Evolutionary conservation across 1,140 invertebrate genomes (phyloP).

Genomic region (Sycophila sp.): DNA sequence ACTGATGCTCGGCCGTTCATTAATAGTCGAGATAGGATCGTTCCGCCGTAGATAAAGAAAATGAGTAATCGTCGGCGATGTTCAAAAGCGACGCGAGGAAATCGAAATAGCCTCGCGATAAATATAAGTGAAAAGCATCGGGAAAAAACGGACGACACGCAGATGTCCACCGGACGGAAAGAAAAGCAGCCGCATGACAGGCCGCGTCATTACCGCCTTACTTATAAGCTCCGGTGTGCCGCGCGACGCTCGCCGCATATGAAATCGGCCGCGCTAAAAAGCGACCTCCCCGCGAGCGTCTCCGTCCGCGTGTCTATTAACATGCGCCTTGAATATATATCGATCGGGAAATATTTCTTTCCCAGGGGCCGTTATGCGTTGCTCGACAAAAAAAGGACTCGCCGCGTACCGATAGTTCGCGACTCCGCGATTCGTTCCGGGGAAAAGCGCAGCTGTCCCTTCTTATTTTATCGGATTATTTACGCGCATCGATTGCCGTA

Average conservation of each 20-base stretch:
- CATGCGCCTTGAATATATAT: slow-evolving; percentile 59
- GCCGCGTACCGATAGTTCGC: no score
- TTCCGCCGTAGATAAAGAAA: slow-evolving; percentile 6
- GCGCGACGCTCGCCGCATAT: slow-evolving; percentile 53
- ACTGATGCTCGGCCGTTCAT: no score
- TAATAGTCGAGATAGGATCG: no score
- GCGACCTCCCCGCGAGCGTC: slow-evolving; percentile 46
- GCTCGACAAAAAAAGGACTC: no score
- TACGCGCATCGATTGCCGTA: no score
- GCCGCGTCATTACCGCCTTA: slow-evolving; percentile 60
- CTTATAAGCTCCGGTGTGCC: slow-evolving; percentile 53
- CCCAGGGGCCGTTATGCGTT: no score
- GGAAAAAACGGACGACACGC: not conserved
- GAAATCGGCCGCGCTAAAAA: slow-evolving; percentile 53
- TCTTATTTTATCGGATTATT: slow-evolving; percentile 1
- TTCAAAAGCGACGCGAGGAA: not conserved
- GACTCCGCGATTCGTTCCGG: no score
- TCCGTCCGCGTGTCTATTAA: slow-evolving; percentile 47
- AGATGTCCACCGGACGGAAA: slow-evolving; percentile 6
- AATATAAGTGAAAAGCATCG: not conserved
- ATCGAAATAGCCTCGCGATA: not conserved
- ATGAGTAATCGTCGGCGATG: not conserved
- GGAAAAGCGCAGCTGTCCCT: no score
- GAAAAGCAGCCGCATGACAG: slow-evolving; percentile 52
- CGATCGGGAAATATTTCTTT: slow-evolving; percentile 51